These are phyloP conservation scores for Andrena haemorrhoa DNA, from an alignment of 2,888 invertebrate genomes.

Conservation along the genomic window DNA sequence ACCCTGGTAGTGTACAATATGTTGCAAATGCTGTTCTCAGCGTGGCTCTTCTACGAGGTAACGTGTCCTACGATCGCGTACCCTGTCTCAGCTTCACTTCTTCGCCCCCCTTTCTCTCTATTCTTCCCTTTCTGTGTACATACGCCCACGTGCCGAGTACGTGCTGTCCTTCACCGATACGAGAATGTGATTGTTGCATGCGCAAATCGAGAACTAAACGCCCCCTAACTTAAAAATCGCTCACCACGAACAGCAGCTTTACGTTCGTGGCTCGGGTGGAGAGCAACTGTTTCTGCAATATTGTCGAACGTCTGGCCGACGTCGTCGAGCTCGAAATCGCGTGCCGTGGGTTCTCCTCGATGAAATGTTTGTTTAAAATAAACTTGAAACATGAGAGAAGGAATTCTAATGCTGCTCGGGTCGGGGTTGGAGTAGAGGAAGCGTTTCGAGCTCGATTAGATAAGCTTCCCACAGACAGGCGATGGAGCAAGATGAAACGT, in stretches of 20 bases:
- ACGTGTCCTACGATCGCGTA: slow-evolving; percentile 67
- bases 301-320: slow-evolving; percentile 16
- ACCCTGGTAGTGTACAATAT: slow-evolving; percentile 93
- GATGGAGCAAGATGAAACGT: slow-evolving; percentile 47
- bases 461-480: background rate
- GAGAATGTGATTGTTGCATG: slow-evolving; percentile 30
- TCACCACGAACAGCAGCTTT: background rate
- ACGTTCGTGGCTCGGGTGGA: background rate
- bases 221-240: background rate
- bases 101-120: background rate
- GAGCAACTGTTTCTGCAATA: slow-evolving; percentile 13
- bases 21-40: slow-evolving; percentile 95
- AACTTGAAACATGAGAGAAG: no score
- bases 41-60: slow-evolving; percentile 97
- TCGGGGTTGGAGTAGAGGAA: no score
- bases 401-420: no score
- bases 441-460: slow-evolving; percentile 36
- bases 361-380: background rate
- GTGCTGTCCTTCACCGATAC: background rate
- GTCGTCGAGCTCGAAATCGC: slow-evolving; percentile 39
- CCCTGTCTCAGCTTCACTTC: background rate
- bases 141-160: background rate
- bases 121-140: background rate
- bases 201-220: background rate
- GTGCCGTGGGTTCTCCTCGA: background rate